phyloP scores from a whole-genome alignment of 2,797 vertebrate genomes.

The Bradypus variegatus region DNA sequence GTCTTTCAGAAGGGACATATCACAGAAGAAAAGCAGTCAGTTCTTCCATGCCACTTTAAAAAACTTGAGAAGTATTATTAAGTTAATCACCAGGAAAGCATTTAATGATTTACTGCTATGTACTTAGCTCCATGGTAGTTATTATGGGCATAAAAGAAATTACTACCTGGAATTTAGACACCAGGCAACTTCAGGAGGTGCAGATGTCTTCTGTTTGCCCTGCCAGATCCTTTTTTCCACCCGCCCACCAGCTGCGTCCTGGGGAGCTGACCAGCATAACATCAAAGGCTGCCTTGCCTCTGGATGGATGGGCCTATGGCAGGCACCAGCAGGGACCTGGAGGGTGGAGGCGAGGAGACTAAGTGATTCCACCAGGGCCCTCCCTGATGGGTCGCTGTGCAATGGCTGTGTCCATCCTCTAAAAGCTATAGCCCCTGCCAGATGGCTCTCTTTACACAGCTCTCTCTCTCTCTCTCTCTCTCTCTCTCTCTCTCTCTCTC shows the following conservation, averaged over 20 bases:
- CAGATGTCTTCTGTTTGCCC: background rate
- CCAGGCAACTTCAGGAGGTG: background rate
- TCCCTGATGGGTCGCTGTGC: background rate
- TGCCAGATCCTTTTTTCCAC: background rate
- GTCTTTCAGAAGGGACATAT: background rate
- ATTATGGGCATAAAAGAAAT: background rate
- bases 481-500: background rate
- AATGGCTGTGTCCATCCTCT: background rate
- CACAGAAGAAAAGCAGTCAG: background rate
- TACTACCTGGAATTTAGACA: background rate
- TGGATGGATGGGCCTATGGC: background rate
- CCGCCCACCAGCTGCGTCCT: background rate
- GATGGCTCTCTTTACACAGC: background rate
- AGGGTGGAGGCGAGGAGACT: background rate
- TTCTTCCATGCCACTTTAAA: background rate
- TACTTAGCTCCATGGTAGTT: background rate
- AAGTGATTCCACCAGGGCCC: background rate
- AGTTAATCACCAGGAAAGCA: background rate
- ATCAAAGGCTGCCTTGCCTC: background rate
- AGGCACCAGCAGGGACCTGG: background rate
- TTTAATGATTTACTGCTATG: background rate
- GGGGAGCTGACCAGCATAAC: background rate
- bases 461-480: background rate
- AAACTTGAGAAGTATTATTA: background rate
- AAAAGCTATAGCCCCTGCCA: background rate